A percentile compares a stretch with the other conserved stretches of the same genome.
These are phyloP conservation scores for Vipera ursinii DNA, from an alignment of 2,797 vertebrate species.

Conservation along the genomic window DNA sequence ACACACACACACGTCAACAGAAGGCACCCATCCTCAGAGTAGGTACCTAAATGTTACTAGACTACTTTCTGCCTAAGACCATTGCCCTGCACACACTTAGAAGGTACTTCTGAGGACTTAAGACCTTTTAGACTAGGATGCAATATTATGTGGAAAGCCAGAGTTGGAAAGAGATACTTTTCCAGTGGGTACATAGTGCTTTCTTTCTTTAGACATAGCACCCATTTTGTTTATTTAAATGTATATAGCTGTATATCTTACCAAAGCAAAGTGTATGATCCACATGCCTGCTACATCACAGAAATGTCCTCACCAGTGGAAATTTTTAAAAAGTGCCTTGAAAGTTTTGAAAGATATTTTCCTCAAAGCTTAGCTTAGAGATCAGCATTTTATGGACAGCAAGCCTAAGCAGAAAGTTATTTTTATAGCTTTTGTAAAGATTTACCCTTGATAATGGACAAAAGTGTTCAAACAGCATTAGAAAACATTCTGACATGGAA, in stretches of 20 bases:
- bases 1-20: background rate
- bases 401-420: background rate
- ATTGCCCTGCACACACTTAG: background rate
- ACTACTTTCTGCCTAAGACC: background rate
- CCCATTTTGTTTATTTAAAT: background rate
- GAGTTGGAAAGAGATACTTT: background rate
- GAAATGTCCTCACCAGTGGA: background rate
- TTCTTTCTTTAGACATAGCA: background rate
- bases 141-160: background rate
- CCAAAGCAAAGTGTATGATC: background rate
- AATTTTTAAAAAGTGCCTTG: background rate
- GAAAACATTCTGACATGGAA: background rate
- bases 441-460: background rate
- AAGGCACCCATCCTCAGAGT: background rate
- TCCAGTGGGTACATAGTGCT: background rate
- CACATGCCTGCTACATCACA: background rate
- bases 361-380: background rate
- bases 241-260: background rate
- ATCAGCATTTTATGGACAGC: constrained; percentile 6
- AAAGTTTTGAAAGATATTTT: background rate
- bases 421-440: background rate
- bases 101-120: background rate
- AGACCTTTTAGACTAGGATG: background rate
- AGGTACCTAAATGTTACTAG: background rate
- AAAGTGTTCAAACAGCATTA: background rate